Conservation (phyloP, 2,113 vertebrate genomes). For the Hydrolagus affinis region DNA sequence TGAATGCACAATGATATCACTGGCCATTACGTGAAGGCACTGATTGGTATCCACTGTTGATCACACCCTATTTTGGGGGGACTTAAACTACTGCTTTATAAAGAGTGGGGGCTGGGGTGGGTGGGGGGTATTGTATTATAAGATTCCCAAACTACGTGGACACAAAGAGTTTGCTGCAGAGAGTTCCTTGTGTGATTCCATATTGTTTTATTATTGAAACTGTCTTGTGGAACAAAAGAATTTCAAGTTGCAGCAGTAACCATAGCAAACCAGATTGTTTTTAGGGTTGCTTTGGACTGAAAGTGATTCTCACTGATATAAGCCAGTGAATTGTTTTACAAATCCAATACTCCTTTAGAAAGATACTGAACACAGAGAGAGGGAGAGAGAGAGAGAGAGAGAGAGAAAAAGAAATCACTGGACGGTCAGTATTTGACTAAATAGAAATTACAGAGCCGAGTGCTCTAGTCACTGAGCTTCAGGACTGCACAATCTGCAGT, state of each 20-base stretch:
- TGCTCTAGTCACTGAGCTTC: no score
- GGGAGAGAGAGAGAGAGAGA: no score
- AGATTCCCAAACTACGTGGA: no score
- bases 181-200: neutral
- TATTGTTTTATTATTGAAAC: neutral
- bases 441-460: neutral
- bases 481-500: neutral
- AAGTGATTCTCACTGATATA: constrained; percentile 7
- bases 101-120: no score
- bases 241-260: neutral
- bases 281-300: neutral
- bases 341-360: neutral
- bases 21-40: no score
- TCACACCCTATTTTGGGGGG: no score
- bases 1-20: no score
- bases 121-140: no score
- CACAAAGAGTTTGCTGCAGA: no score
- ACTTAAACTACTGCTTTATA: no score
- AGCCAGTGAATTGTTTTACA: neutral
- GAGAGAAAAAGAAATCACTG: neutral
- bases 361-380: neutral
- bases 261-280: neutral
- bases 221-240: neutral
- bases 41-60: no score
- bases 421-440: neutral